phyloP scores from a whole-genome alignment of 2,113 vertebrate genomes.

The Tragulus kanchil region DNA sequence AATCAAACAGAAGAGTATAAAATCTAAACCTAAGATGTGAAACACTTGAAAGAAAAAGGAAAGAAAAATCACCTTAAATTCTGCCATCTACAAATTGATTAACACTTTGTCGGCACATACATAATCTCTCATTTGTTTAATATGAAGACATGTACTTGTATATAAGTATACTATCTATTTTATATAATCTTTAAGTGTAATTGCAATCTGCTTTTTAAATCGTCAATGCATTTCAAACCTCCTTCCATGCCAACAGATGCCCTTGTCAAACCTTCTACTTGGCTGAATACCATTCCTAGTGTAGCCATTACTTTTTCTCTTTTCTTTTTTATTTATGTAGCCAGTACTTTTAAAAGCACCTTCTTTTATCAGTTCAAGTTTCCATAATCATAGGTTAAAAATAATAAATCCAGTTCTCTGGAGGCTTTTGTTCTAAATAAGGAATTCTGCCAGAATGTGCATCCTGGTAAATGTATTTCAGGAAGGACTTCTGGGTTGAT shows the following conservation, averaged over 20 bases:
- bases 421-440: slow-evolving; percentile 67
- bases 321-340: not conserved
- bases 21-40: not conserved
- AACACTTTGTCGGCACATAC: not conserved
- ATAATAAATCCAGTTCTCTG: slow-evolving; percentile 57
- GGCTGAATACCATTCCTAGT: slow-evolving; percentile 14
- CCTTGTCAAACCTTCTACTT: slow-evolving; percentile 43
- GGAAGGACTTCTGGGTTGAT: slow-evolving; percentile 73
- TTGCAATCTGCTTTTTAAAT: slow-evolving; percentile 1
- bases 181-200: not conserved
- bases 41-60: not conserved
- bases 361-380: slow-evolving; percentile 62
- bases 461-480: slow-evolving; percentile 67
- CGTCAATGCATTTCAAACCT: not conserved
- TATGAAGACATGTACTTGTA: not conserved
- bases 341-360: slow-evolving; percentile 62
- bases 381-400: slow-evolving; percentile 51
- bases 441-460: slow-evolving; percentile 62
- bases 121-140: not conserved
- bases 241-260: not conserved
- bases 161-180: not conserved
- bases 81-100: not conserved
- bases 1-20: not conserved
- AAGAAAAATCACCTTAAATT: not conserved
- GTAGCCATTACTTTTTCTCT: not conserved